Evolutionary conservation across 37 sponge, comb jelly and placozoan species (phyloP), one percentile per base, ranked within the genome.

Genomic region (Tethya wilhelma): DNA sequence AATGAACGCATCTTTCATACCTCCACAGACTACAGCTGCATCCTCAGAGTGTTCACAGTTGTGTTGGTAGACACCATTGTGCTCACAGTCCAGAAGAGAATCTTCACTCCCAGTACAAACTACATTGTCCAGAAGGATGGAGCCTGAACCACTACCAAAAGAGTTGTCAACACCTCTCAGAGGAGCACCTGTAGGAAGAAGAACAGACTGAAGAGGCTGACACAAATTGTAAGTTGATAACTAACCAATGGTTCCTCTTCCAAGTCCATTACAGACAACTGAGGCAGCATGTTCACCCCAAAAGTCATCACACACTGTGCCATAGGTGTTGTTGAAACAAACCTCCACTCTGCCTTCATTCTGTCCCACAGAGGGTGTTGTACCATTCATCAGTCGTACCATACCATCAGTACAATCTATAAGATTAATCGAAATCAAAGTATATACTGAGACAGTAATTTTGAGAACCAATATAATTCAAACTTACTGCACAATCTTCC

Each of bases 41-140:
- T 85, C 86, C 56, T 85, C 86, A 68, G 46, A 28, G 46, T 85
- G 86, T 19, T 83, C 67, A 74, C 84, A 83, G 84, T 59, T 83
- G 76, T 42, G 56, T 19, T 32, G 20, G 28, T 40, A 55, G 30
- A 63, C 20, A 0, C 2, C 12, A 56, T 67, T 72, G 25, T 66
- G 38, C 4, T 34, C 31, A 67, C 84, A 83, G 23, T 23, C 29
- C 17, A 83, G 76, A 0, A 83, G 75, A 43, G 36, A 29, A 2
- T 49, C 32, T 39, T 83, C 84, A 39, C 30, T 49, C 30, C 75
- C 84, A 74, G 12, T 40, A 55, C 84, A 83, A 29, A 67, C 44
- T 17, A 75, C 76, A 67, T 75, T 66, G 57, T 74, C 84, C 68
- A 83, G 49, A 25, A 37, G 12, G 38, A 83, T 83, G 28, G 55